phyloP scores from a whole-genome alignment of 2,113 vertebrate genomes.

The Phrynosoma platyrhinos region DNA sequence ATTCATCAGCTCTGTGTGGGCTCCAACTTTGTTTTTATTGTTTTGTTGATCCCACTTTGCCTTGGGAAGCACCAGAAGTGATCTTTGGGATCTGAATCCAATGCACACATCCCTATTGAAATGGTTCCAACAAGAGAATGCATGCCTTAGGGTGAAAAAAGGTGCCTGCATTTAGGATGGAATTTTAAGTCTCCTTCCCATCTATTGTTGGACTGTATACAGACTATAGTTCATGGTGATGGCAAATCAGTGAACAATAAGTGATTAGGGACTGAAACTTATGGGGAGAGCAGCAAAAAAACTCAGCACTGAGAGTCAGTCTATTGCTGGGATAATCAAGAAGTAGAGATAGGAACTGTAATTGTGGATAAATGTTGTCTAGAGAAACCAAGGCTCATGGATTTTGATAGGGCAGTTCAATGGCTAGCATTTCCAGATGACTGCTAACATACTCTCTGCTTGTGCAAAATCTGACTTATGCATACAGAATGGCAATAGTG shows the following conservation, averaged over 20 bases:
- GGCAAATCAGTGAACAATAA: not conserved
- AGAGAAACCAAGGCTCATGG: not conserved
- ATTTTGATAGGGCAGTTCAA: not conserved
- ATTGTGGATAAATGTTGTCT: not conserved
- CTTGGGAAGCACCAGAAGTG: no score
- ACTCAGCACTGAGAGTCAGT: not conserved
- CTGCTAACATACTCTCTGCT: not conserved
- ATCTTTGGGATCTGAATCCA: no score
- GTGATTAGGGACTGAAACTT: not conserved
- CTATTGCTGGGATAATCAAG: not conserved
- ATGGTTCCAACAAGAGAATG: no score
- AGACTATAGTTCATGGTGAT: not conserved
- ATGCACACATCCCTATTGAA: no score
- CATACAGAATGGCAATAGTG: not conserved
- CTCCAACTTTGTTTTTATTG: no score
- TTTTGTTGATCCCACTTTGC: no score
- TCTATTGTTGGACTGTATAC: not conserved
- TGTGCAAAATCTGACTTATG: not conserved
- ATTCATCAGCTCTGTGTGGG: no score
- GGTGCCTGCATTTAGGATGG: not conserved
- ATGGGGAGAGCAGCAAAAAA: not conserved
- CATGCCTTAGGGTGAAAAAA: no score
- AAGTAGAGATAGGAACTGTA: not conserved
- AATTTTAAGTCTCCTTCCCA: not conserved
- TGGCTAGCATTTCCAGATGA: not conserved